phyloP scores from a whole-genome alignment of 2,797 vertebrate species.

The Antrozous pallidus region DNA sequence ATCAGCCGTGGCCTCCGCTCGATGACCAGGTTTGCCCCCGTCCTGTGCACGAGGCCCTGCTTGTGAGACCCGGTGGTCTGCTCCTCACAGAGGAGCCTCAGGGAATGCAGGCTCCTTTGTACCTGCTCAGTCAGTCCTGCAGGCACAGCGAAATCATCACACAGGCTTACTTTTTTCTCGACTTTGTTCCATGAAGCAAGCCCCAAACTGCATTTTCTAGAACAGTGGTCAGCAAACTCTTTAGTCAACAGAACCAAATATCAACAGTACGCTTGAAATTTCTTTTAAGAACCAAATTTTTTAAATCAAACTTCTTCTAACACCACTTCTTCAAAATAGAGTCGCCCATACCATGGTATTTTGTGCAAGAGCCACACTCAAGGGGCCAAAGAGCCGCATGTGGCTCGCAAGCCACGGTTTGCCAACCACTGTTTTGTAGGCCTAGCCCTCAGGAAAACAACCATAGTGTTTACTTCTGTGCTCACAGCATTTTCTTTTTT shows the following conservation, averaged over 20 bases:
- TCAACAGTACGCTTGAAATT: too few relatives aligned
- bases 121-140: neutral
- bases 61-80: neutral
- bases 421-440: neutral
- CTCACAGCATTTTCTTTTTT: conserved; percentile 29
- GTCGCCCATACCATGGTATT: too few relatives aligned
- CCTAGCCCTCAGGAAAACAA: neutral
- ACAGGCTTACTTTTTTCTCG: fast-evolving
- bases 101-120: neutral
- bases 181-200: neutral
- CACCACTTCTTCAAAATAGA: too few relatives aligned
- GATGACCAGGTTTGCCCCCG: neutral
- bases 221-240: too few relatives aligned
- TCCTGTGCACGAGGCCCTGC: fast-evolving
- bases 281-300: too few relatives aligned
- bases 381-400: too few relatives aligned
- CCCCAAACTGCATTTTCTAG: neutral
- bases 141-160: neutral
- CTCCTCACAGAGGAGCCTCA: neutral
- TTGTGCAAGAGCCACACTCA: too few relatives aligned
- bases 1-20: fast-evolving
- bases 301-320: too few relatives aligned
- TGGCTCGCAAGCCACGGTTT: too few relatives aligned
- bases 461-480: neutral
- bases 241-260: too few relatives aligned